Base-by-base conservation (phyloP, 2,888 invertebrate species). In the Oscheius sp. region DNA sequence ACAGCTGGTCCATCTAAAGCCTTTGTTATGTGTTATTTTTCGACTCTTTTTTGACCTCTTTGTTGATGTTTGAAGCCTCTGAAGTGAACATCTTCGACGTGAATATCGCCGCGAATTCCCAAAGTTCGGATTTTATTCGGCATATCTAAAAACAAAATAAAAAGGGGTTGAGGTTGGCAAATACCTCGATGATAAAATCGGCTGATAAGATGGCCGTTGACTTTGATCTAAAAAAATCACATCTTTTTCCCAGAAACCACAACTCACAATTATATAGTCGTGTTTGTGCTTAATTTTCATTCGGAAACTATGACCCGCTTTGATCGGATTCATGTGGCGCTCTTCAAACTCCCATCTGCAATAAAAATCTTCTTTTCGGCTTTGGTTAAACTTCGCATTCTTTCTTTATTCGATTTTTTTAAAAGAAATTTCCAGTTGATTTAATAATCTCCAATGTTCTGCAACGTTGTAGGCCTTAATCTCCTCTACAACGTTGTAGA, bases 1-100 rank as follows among this genome's bases (percentile, higher is more conserved):
- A 61, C 61, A 42, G 61, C 61, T 1, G 61, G 61, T 25, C 61
- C 61, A 27, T 61, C 57, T 57, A 39, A 57, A 57, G 12, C 23
- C 12, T 31, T 3, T 20, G 29, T 12, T 33, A 4, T 8, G 8
- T 12, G 8, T 20, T 12, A 20, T 4, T 1, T 12, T 6, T 10
- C 46, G 17, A 17, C 46, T 17, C 17, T 8, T n/a, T 48, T 20
- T 25, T 27, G 29, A 52, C 52, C 55, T 37, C 55, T 31, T 2
- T 55, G 55, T 23, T 55, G 34, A 17, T 55, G 33, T 29, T 61
- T 61, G 61, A 61, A 61, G 17, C 29, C 45, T 17, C 45, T 61
- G 61, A 61, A 61, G 10, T 27, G 61, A 3, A 61, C 61, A 20
- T 61, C 61, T 27, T 42, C 29, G 3, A 61, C 29, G 10, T 27